These are phyloP conservation scores for Zootoca vivipara DNA, from an alignment of 2,113 vertebrate species.

Conservation along the genomic window DNA sequence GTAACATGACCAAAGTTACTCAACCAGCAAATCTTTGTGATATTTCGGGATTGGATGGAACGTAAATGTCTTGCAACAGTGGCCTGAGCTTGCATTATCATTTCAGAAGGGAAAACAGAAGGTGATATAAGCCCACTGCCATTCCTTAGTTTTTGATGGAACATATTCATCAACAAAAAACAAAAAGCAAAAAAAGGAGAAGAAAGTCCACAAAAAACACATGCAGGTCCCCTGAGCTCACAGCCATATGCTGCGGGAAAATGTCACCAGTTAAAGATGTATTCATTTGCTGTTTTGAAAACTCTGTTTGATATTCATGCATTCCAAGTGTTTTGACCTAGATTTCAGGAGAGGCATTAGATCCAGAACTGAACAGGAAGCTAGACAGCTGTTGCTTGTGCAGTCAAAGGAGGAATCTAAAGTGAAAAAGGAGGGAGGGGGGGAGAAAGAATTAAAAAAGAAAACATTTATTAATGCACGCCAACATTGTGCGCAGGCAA, in stretches of 20 bases:
- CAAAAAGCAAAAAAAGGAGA: constrained; percentile 85
- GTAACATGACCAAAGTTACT: constrained; percentile 63
- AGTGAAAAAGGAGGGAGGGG: constrained; percentile 60
- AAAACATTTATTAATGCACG: constrained; percentile 88
- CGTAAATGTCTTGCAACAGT: constrained; percentile 70
- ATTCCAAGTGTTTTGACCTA: constrained; percentile 89
- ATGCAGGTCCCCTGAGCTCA: constrained; percentile 91
- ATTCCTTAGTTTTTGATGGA: constrained; percentile 89
- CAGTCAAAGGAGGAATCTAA: constrained; percentile 85
- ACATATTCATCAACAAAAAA: constrained; percentile 97
- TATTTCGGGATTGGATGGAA: constrained; percentile 71
- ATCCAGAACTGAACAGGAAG: constrained; percentile 84
- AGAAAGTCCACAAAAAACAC: constrained; percentile 68
- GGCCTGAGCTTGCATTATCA: constrained; percentile 86
- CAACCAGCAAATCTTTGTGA: constrained; percentile 53
- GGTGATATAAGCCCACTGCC: constrained; percentile 86
- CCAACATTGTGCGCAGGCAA: constrained; percentile 85
- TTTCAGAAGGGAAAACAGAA: constrained; percentile 95
- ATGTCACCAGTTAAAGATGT: constrained; percentile 99
- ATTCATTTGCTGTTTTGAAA: constrained; percentile 95
- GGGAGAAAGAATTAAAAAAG: constrained; percentile 73
- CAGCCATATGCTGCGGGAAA: constrained; percentile 95
- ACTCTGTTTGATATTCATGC: constrained; percentile 93
- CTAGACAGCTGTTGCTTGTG: constrained; percentile 88
- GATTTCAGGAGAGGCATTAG: constrained; percentile 85